These are phyloP conservation scores for Nothoprocta perdicaria DNA, from an alignment of 2,113 vertebrate genomes.

Conservation along the genomic window DNA sequence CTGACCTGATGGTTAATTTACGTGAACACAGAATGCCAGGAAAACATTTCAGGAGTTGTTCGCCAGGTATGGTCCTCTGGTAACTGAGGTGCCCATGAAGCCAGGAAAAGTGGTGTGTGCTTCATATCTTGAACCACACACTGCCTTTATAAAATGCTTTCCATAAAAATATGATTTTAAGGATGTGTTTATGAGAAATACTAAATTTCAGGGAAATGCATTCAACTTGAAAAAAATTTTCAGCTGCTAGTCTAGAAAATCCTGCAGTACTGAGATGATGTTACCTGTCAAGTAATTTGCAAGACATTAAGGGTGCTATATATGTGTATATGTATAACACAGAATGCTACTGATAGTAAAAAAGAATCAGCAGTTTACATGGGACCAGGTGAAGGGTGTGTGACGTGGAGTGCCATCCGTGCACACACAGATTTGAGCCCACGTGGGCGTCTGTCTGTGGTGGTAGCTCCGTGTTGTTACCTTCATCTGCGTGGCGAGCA, in stretches of 20 bases:
- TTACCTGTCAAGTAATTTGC: background rate
- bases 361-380: background rate
- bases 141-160: background rate
- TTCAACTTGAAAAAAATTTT: background rate
- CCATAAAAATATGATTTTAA: fast-evolving
- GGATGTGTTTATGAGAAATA: fast-evolving
- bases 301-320: background rate
- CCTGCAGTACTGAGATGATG: background rate
- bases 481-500: background rate
- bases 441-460: fast-evolving
- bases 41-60: background rate
- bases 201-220: fast-evolving
- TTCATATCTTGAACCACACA: background rate
- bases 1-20: background rate
- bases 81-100: background rate
- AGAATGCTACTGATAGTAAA: background rate
- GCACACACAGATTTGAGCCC: background rate
- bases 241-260: background rate
- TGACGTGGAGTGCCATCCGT: background rate
- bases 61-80: background rate
- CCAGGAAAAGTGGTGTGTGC: fast-evolving
- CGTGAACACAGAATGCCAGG: background rate
- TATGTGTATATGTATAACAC: background rate
- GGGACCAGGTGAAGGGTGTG: fast-evolving
- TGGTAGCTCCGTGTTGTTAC: background rate